Base-by-base conservation (phyloP, 2,888 invertebrate genomes). In the Protophormia terraenovae region DNA sequence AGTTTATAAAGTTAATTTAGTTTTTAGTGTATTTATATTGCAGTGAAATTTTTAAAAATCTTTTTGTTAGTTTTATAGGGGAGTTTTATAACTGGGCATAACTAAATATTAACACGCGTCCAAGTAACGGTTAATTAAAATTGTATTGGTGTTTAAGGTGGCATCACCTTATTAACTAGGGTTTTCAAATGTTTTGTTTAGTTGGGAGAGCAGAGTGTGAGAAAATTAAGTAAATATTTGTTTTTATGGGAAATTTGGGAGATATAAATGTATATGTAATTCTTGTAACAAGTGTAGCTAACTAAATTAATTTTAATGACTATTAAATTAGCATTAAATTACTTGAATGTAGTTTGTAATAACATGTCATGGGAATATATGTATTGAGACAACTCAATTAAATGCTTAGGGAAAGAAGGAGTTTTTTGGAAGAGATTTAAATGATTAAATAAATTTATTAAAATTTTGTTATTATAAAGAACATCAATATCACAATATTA, bases 61-160 rank as follows among this genome's bases (percentile, higher is more conserved):
- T 19, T 29, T 8, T 24, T 53, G 22, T 55, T 75, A 32, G n/a
- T 66, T 69, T 67, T 58, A 73, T 24, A 45, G 55, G 71, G 22
- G 35, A 58, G 16, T 77, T 47, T 27, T 60, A 47, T 22, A 53
- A 67, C 27, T 19, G 24, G 29, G 81, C 81, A 75, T 75, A 82
- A 75, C 84, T 85, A 82, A 84, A 78, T 73, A 53, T 6, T 50
- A 78, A 69, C 84, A 85, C 84, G 78, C 84, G 81, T 64, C 69
- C 55, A 38, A 29, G 78, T 47, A 78, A 85, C 78, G 84, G 12
- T 85, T 85, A 85, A 85, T 82, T 82, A 82, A 69, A 47, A 82
- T 55, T 58, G 38, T 75, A 75, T n/a, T 29, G 45, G 14, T 10
- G 4, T 5, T 8, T 29, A 27, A 69, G 60, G 32, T 50, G 16